phyloP scores from a whole-genome alignment of 2,113 vertebrate genomes.

The Ranitomeya variabilis region DNA sequence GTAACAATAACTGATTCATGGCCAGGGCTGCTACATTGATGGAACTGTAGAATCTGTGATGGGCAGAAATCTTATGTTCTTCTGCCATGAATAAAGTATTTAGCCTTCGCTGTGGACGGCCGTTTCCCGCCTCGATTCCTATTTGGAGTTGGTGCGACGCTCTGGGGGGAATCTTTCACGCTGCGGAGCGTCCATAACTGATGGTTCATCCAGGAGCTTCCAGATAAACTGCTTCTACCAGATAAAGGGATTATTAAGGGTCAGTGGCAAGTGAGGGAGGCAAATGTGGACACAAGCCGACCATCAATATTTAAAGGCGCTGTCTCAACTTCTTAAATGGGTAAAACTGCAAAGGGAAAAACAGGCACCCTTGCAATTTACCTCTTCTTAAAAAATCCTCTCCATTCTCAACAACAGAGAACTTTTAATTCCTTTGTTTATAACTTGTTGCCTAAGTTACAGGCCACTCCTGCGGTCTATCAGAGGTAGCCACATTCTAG shows the following conservation, averaged over 20 bases:
- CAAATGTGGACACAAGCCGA: neutral
- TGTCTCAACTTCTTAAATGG: too few relatives aligned
- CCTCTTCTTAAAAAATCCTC: too few relatives aligned
- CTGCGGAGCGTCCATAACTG: constrained; percentile 21
- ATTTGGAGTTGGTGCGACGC: constrained; percentile 28
- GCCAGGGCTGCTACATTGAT: neutral
- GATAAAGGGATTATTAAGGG: constrained; percentile 38
- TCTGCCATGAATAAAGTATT: constrained; percentile 41
- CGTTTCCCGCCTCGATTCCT: constrained; percentile 23
- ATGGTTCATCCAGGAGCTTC: constrained; percentile 16
- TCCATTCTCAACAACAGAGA: too few relatives aligned
- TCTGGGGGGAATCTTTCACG: constrained; percentile 31
- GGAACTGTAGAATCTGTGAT: neutral
- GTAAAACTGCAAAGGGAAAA: too few relatives aligned
- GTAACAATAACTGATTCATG: neutral
- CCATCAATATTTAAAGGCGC: neutral
- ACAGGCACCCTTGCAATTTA: too few relatives aligned
- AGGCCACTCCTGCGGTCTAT: too few relatives aligned
- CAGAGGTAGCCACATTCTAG: too few relatives aligned
- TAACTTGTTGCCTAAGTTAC: too few relatives aligned
- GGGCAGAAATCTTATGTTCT: constrained; percentile 31
- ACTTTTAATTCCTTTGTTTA: too few relatives aligned
- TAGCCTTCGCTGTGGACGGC: constrained; percentile 18
- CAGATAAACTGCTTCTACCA: constrained; percentile 11
- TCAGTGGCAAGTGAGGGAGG: neutral